Evolutionary conservation across 30 jellyfish, hydroid and myxozoan species (phyloP).

Genomic region (Hydractinia echinata): DNA sequence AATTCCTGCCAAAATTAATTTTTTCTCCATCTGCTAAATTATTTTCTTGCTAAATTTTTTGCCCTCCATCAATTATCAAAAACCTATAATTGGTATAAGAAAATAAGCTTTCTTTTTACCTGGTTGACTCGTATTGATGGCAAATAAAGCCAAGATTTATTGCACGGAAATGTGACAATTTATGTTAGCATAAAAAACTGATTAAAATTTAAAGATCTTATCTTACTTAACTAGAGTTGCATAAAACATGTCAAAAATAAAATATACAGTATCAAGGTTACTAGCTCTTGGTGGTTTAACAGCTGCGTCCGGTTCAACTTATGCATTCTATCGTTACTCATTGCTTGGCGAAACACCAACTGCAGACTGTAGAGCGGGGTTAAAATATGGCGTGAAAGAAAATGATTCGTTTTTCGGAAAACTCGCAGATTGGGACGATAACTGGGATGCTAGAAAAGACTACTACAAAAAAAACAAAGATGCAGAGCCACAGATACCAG

Average conservation of each 20-base stretch:
- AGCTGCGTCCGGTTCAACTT: conserved; percentile 64
- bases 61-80: too few relatives aligned
- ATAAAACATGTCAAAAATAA: conserved; percentile 51
- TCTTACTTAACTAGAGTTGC: too few relatives aligned
- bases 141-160: too few relatives aligned
- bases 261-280: conserved; percentile 54
- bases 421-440: conserved; percentile 59
- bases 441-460: conserved; percentile 63
- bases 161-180: too few relatives aligned
- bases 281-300: conserved; percentile 78
- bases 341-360: conserved; percentile 36
- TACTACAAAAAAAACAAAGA: conserved; percentile 22
- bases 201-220: too few relatives aligned
- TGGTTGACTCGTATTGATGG: too few relatives aligned
- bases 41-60: too few relatives aligned
- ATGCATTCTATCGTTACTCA: conserved; percentile 38
- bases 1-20: too few relatives aligned
- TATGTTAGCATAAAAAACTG: too few relatives aligned
- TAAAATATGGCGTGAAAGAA: conserved; percentile 32
- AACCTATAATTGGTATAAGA: too few relatives aligned
- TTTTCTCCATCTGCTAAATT: too few relatives aligned
- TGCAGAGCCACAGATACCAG: conserved; percentile 11
- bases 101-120: too few relatives aligned
- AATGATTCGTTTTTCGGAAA: conserved; percentile 23
- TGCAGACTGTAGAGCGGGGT: conserved; percentile 35